phyloP scores from a whole-genome alignment of 2,797 vertebrate species.

The Lagodon rhomboides region DNA sequence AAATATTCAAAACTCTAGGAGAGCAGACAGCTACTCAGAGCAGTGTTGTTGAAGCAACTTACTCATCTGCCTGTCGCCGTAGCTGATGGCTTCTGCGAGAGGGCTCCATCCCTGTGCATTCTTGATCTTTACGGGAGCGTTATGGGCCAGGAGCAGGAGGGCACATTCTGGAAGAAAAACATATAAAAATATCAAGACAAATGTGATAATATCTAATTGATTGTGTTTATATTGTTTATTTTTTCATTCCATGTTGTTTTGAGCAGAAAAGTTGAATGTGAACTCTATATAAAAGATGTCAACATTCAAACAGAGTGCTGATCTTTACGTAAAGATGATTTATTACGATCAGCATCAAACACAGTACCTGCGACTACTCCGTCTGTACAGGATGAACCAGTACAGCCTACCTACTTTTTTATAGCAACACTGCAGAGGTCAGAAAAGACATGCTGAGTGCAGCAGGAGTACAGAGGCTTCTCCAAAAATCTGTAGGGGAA shows the following conservation, averaged over 20 bases:
- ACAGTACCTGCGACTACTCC: neutral
- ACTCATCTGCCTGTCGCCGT: slow-evolving; percentile 98
- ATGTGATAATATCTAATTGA: neutral
- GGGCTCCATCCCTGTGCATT: slow-evolving; percentile 98
- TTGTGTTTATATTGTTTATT: neutral
- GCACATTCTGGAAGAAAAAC: slow-evolving; percentile 91
- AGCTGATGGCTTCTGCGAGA: slow-evolving; percentile 97
- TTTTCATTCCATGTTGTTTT: neutral
- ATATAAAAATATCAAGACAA: slow-evolving; percentile 25
- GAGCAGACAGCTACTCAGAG: neutral
- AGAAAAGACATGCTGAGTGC: slow-evolving; percentile 24
- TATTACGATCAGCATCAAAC: slow-evolving; percentile 9
- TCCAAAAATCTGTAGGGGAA: neutral
- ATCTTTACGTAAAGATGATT: neutral
- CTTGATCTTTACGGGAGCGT: slow-evolving; percentile 97
- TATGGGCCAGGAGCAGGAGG: slow-evolving; percentile 95
- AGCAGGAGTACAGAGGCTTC: slow-evolving; percentile 16
- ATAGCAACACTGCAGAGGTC: slow-evolving; percentile 46
- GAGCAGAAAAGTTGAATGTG: neutral
- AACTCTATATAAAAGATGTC: neutral
- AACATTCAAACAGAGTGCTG: neutral
- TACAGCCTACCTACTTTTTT: slow-evolving; percentile 1
- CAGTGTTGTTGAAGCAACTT: slow-evolving; percentile 52
- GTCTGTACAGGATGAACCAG: neutral
- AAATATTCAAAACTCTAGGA: neutral